These are phyloP conservation scores for Hydrocynus forskahlii DNA, from an alignment of 2,797 vertebrate species.

Conservation along the genomic window DNA sequence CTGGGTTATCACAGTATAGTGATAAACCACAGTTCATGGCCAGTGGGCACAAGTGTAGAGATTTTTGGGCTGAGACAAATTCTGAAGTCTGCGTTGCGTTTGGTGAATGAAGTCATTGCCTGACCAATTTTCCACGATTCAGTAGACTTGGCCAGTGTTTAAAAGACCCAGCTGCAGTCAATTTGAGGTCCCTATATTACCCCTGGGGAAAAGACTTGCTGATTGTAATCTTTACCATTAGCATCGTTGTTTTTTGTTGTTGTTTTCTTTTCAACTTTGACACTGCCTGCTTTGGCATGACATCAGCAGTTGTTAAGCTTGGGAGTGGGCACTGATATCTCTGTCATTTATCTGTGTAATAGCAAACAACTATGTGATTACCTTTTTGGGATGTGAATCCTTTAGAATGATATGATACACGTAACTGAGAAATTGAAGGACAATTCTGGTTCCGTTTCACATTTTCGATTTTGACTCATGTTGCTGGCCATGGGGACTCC, in stretches of 20 bases:
- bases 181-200: slow-evolving; percentile 55
- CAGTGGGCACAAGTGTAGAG: neutral
- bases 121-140: slow-evolving; percentile 24
- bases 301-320: slow-evolving; percentile 11
- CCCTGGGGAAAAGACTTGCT: slow-evolving; percentile 34
- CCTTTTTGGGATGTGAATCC: neutral
- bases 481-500: neutral
- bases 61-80: neutral
- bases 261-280: slow-evolving; percentile 47
- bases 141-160: slow-evolving; percentile 35
- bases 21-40: neutral
- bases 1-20: slow-evolving; percentile 10
- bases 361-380: neutral
- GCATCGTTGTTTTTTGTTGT: slow-evolving; percentile 64
- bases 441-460: neutral
- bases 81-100: neutral
- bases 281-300: slow-evolving; percentile 61
- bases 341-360: slow-evolving; percentile 7
- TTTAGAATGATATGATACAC: no score
- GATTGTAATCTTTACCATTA: slow-evolving; percentile 69
- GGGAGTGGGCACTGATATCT: slow-evolving; percentile 19
- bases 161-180: slow-evolving; percentile 67
- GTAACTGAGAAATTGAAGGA: neutral
- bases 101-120: slow-evolving; percentile 25
- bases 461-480: neutral